These are phyloP conservation scores for Tenthredo mesomela DNA, from an alignment of 2,888 invertebrate species.

Conservation along the genomic window DNA sequence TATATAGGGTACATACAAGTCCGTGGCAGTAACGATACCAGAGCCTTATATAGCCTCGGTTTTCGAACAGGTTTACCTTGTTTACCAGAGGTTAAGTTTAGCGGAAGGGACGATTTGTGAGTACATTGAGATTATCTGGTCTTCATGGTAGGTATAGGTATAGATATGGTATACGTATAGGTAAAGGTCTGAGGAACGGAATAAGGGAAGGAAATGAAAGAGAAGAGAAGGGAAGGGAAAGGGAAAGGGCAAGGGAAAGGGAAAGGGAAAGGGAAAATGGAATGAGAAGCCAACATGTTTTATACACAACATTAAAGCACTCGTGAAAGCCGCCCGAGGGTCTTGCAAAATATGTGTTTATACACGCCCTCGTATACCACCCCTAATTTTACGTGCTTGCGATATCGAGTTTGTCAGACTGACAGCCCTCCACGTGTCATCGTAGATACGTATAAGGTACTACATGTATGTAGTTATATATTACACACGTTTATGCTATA, in stretches of 20 bases:
- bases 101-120: conserved; percentile 45
- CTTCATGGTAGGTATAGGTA: background rate
- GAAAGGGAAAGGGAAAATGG: background rate
- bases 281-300: conserved; percentile 16
- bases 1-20: background rate
- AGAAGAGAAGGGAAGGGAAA: background rate
- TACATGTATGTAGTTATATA: background rate
- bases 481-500: background rate
- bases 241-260: background rate
- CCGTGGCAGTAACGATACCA: conserved; percentile 5
- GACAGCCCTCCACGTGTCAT: conserved; percentile 2
- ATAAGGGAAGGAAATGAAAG: background rate
- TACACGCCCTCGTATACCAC: conserved; percentile 17
- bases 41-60: conserved; percentile 2
- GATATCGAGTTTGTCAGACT: conserved; percentile 38
- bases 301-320: conserved; percentile 39
- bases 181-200: background rate
- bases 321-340: conserved; percentile 23
- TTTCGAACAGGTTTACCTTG: conserved; percentile 22
- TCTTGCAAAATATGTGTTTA: conserved; percentile 44
- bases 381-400: conserved; percentile 21
- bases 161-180: background rate
- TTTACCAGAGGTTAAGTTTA: conserved; percentile 45
- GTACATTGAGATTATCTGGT: conserved; percentile 44
- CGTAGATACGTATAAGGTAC: background rate